These are phyloP conservation scores for Drosophila nigrodunni DNA, from an alignment of 1,140 invertebrate genomes.

Conservation along the genomic window DNA sequence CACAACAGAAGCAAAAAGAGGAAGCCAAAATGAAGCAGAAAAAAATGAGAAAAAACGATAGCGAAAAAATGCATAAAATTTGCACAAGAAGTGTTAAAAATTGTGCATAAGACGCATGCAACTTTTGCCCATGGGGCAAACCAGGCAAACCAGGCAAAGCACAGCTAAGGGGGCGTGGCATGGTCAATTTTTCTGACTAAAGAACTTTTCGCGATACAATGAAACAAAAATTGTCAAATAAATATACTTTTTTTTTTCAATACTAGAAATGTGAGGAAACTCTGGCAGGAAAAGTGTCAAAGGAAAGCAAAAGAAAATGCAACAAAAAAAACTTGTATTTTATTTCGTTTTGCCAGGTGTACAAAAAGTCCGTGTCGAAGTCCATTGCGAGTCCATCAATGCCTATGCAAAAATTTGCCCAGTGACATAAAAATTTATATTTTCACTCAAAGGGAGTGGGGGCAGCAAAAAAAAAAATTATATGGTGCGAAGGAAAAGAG, in stretches of 20 bases:
- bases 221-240: constrained; percentile 54
- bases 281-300: constrained; percentile 51
- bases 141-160: background rate
- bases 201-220: constrained; percentile 36
- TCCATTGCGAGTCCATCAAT: constrained; percentile 42
- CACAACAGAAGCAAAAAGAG: constrained; percentile 10
- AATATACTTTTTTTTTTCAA: constrained; percentile 36
- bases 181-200: constrained; percentile 29
- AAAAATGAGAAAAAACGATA: constrained; percentile 8
- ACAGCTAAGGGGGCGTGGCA: background rate
- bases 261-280: constrained; percentile 24
- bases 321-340: background rate
- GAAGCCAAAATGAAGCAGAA: background rate
- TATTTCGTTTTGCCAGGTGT: constrained; percentile 13
- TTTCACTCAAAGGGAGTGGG: constrained; percentile 37
- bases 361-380: constrained; percentile 4
- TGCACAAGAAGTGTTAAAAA: constrained; percentile 75
- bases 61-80: constrained; percentile 59
- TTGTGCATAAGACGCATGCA: constrained; percentile 67
- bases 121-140: constrained; percentile 33
- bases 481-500: background rate
- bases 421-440: constrained; percentile 71
- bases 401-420: constrained; percentile 45
- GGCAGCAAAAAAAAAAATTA: constrained; percentile 33
- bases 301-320: background rate